phyloP scores from a whole-genome alignment of 2,797 vertebrate species.

The Notolepis coatsorum region DNA sequence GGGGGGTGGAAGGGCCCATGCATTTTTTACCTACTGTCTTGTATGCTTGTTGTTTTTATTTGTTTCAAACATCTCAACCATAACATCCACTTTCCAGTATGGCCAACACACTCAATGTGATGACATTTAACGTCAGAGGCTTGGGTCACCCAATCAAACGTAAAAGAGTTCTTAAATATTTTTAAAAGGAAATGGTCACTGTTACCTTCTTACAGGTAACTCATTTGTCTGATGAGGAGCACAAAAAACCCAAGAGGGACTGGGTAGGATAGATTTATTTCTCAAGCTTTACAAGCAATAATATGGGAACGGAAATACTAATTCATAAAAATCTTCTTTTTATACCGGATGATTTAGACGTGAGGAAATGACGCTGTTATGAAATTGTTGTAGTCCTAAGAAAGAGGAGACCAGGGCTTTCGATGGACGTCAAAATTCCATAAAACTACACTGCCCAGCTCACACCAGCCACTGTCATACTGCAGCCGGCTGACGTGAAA shows the following conservation, averaged over 20 bases:
- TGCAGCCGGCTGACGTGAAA: too few species aligned
- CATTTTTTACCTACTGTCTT: background rate
- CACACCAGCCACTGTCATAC: too few species aligned
- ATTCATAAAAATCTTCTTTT: conserved; percentile 26
- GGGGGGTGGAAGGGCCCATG: too few species aligned
- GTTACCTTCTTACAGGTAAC: conserved; percentile 20
- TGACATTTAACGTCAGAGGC: conserved; percentile 12
- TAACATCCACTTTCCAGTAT: background rate
- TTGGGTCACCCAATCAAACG: conserved; percentile 20
- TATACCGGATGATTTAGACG: too few species aligned
- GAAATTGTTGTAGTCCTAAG: too few species aligned
- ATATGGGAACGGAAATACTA: conserved; percentile 17
- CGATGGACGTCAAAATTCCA: too few species aligned
- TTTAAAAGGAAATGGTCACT: conserved; percentile 17
- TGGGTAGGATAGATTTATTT: conserved; percentile 24
- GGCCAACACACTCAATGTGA: conserved; percentile 1
- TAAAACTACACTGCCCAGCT: too few species aligned
- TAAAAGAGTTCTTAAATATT: conserved; percentile 18
- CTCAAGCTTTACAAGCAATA: conserved; percentile 20
- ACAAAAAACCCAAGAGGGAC: conserved; percentile 22
- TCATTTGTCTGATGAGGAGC: conserved; percentile 15
- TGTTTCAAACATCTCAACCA: background rate
- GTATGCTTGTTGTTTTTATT: background rate
- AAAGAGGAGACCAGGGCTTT: too few species aligned
- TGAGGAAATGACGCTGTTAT: too few species aligned